phyloP scores from a whole-genome alignment of 2,888 invertebrate genomes.

The Pomacea canaliculata region DNA sequence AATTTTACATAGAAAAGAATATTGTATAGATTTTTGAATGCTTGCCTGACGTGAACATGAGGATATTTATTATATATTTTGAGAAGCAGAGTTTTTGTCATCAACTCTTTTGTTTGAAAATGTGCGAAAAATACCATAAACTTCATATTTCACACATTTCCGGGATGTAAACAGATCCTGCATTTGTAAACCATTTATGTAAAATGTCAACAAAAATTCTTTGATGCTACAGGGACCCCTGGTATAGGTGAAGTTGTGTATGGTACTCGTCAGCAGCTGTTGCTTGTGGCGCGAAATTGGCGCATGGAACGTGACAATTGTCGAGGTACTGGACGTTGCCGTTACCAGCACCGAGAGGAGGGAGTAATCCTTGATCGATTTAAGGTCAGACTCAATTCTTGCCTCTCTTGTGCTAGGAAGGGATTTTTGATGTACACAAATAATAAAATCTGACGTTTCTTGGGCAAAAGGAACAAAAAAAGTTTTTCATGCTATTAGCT shows the following conservation, averaged over 20 bases:
- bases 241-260: conserved; percentile 55
- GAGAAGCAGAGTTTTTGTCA: too few species aligned
- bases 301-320: conserved; percentile 36
- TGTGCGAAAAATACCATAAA: too few species aligned
- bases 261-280: conserved; percentile 42
- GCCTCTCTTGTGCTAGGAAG: background rate
- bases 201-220: background rate
- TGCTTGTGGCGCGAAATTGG: conserved; percentile 37
- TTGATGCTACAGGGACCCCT: conserved; percentile 26
- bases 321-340: conserved; percentile 33
- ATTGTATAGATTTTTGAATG: too few species aligned
- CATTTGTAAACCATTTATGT: too few species aligned
- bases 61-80: too few species aligned
- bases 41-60: too few species aligned
- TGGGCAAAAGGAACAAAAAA: too few species aligned
- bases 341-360: conserved; percentile 49
- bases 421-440: background rate
- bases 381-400: conserved; percentile 37
- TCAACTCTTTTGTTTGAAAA: too few species aligned
- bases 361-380: conserved; percentile 52
- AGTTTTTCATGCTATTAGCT: too few species aligned
- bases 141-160: too few species aligned
- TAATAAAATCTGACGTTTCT: background rate
- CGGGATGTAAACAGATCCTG: too few species aligned
- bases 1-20: too few species aligned